Conservation (phyloP, 2,797 vertebrate species). For the Anas bahamensis region DNA sequence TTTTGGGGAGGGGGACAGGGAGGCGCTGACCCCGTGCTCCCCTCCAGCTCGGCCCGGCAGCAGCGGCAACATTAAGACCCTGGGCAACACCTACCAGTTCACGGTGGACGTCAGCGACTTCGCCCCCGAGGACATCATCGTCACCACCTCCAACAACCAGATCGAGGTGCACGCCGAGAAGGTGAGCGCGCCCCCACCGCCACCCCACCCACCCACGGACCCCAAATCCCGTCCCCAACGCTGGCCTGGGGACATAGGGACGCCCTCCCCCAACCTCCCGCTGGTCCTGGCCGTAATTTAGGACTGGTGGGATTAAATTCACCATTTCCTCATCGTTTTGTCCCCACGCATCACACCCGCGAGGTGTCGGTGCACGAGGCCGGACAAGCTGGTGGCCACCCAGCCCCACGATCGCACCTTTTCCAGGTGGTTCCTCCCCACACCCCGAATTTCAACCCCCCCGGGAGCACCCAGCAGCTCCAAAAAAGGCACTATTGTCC, state of each 20-base stretch:
- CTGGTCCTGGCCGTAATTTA: too few species aligned
- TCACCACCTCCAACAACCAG: constrained; percentile 91
- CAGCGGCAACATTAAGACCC: constrained; percentile 81
- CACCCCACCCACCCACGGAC: neutral
- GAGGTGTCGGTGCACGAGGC: neutral
- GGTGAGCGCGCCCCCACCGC: constrained; percentile 74
- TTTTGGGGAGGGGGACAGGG: neutral
- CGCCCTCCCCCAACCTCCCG: neutral
- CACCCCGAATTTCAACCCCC: neutral
- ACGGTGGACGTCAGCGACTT: constrained; percentile 89
- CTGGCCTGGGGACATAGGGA: neutral
- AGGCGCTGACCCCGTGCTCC: neutral
- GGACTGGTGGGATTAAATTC: neutral
- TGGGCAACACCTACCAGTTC: constrained; percentile 89
- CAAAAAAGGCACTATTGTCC: neutral
- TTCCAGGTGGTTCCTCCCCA: neutral
- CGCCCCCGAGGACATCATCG: constrained; percentile 88
- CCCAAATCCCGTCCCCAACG: neutral
- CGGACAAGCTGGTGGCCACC: neutral
- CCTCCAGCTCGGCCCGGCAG: constrained; percentile 73
- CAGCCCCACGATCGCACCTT: neutral
- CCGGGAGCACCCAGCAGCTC: neutral
- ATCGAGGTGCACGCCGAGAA: constrained; percentile 91
- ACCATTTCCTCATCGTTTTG: accelerated
- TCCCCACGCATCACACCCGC: neutral